Conservation (phyloP, 53 echinoderm and acorn worm species). For the Luidia sarsii region DNA sequence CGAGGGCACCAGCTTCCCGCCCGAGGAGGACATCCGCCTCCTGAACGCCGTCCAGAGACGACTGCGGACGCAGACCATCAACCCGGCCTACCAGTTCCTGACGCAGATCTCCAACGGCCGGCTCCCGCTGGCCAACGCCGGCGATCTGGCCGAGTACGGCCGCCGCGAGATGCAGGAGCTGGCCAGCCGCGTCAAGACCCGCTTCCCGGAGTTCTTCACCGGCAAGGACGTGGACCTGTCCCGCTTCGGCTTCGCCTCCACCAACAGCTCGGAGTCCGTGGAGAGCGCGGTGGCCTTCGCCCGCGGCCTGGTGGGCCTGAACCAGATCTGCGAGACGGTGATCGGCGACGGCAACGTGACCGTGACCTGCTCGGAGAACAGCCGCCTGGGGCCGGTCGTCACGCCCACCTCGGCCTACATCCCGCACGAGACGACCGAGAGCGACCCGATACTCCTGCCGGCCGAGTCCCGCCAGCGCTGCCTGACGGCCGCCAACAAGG, state of each 20-base stretch:
- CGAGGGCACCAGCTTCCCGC: constrained; percentile 61
- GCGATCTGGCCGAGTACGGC: constrained; percentile 49
- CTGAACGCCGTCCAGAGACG: constrained; percentile 46
- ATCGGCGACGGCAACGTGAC: constrained; percentile 4
- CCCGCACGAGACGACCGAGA: not conserved
- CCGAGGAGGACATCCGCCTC: constrained; percentile 47
- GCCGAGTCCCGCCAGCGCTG: not conserved
- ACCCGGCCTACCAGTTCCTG: constrained; percentile 51
- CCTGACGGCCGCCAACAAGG: constrained; percentile 6
- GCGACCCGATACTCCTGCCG: constrained; percentile 25
- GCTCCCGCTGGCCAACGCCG: constrained; percentile 38
- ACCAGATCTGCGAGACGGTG: constrained; percentile 40
- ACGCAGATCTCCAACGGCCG: constrained; percentile 37
- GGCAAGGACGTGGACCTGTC: not conserved
- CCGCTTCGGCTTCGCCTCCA: constrained; percentile 57
- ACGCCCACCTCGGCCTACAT: constrained; percentile 38
- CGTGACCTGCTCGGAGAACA: constrained; percentile 32
- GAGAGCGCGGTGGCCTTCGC: constrained; percentile 71
- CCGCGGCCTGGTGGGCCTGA: constrained; percentile 45
- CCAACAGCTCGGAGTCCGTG: constrained; percentile 46
- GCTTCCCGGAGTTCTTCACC: constrained; percentile 59
- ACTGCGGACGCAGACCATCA: constrained; percentile 45
- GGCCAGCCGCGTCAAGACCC: constrained; percentile 58
- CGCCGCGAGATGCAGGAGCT: constrained; percentile 56
- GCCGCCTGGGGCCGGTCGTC: not conserved